Evolutionary conservation across 2,888 invertebrate genomes (phyloP).

Genomic region (Erebia aethiops): DNA sequence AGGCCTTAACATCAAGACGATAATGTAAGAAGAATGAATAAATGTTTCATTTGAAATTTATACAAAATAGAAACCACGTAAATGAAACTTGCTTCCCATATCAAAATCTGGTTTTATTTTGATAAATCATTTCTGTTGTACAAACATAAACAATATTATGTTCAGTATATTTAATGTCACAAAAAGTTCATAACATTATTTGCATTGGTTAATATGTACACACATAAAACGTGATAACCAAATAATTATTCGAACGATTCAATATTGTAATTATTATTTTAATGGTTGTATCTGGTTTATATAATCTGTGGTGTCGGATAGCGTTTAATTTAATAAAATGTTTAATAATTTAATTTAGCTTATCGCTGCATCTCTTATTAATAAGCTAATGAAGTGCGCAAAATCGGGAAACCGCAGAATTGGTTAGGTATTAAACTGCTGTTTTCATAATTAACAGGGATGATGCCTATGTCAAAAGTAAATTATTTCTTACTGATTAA

Average conservation of each 20-base stretch:
- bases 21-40: too few species aligned
- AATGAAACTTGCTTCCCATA: neutral
- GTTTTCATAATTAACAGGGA: too few species aligned
- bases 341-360: slow-evolving; percentile 12
- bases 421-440: neutral
- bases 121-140: neutral
- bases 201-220: neutral
- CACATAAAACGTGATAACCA: slow-evolving; percentile 4
- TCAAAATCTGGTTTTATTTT: neutral
- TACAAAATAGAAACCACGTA: too few species aligned
- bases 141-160: neutral
- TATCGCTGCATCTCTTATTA: slow-evolving; percentile 18
- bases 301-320: slow-evolving; percentile 16
- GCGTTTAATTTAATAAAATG: slow-evolving; percentile 20
- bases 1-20: too few species aligned
- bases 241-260: slow-evolving; percentile 12
- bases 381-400: slow-evolving; percentile 20
- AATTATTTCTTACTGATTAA: neutral
- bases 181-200: neutral
- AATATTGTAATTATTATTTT: slow-evolving; percentile 22
- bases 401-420: slow-evolving; percentile 1
- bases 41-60: neutral
- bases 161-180: neutral
- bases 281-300: slow-evolving; percentile 12
- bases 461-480: neutral